phyloP scores from a whole-genome alignment of 30 jellyfish, hydroid and myxozoan genomes.

The Aurelia sp. region DNA sequence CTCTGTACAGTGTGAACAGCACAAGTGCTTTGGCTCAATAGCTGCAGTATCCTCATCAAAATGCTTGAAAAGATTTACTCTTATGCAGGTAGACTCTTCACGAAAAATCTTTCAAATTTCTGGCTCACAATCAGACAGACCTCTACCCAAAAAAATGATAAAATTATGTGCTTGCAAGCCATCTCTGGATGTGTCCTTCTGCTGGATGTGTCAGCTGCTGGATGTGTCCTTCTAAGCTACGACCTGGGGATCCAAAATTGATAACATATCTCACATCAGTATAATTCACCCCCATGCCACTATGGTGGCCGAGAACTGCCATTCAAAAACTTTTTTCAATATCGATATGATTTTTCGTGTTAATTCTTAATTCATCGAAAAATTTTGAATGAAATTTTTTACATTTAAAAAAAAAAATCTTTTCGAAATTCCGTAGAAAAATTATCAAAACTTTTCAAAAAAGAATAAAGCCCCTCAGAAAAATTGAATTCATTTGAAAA shows the following conservation, averaged over 20 bases:
- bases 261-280: slow-evolving; percentile 6
- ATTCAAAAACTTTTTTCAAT: too few relatives aligned
- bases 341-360: too few relatives aligned
- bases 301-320: background rate
- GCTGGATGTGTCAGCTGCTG: background rate
- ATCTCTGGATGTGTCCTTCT: too few relatives aligned
- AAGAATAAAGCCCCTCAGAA: too few relatives aligned
- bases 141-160: background rate
- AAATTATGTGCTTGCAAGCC: slow-evolving; percentile 11
- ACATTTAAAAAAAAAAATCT: too few relatives aligned
- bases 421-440: too few relatives aligned
- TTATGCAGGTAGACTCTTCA: background rate
- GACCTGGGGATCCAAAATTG: slow-evolving; percentile 17
- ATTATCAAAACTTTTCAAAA: too few relatives aligned
- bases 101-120: background rate
- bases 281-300: slow-evolving; percentile 8
- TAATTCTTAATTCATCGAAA: background rate
- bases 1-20: too few relatives aligned
- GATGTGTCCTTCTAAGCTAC: slow-evolving; percentile 12
- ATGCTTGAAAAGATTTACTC: too few relatives aligned
- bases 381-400: background rate
- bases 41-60: too few relatives aligned
- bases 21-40: too few relatives aligned
- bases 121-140: slow-evolving; percentile 16
- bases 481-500: too few relatives aligned